Evolutionary conservation across 2,797 vertebrate species (phyloP), one percentile per base, ranked within the genome.

Genomic region (Enteromius trimaculatus): DNA sequence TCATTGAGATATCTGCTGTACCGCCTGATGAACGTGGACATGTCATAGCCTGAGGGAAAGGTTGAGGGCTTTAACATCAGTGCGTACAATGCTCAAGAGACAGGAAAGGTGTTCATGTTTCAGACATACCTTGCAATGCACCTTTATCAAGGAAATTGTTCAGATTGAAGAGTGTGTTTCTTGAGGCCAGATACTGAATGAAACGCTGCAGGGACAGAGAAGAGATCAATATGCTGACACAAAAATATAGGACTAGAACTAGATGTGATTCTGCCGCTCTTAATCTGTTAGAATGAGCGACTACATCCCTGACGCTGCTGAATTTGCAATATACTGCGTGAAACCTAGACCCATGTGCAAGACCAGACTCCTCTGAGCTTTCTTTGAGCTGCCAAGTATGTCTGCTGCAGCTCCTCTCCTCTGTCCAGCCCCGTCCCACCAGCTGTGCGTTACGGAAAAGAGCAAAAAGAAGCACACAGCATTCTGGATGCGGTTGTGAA

Each of bases 1-100:
- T 98, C 97, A 69, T 98, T 99, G 94, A 98, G 95, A 92, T 98
- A 99, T 89, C 95, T 96, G 93, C 98, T 98, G 88, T 98, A 98
- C 71, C 96, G 92, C 79, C 97, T 95, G 91, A 99, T 98, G 94
- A 98, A 98, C 77, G 95, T 95, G 74, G 97, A 99, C 97, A 98
- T 98, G 92, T 97, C 93, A 79, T 96, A 97, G 88, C 97, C 97
- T 99, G 86, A 44, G 90, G 87, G 82, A 75, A 72, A 79, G 91
- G 23, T 51, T 14, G 7, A n/a, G 14, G 69, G 53, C 17, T 55
- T 71, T 31, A 23, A 53, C 51, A 37, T 70, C 19, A 66, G 53
- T 79, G 4, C n/a, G 0, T 68, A 62, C 31, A 65, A 14, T n/a
- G 21, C 31, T 83, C 42, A 29, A 47, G 11, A 58, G n/a, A 58